phyloP scores from a whole-genome alignment of 1,140 invertebrate genomes.

The Agraylea sexmaculata region DNA sequence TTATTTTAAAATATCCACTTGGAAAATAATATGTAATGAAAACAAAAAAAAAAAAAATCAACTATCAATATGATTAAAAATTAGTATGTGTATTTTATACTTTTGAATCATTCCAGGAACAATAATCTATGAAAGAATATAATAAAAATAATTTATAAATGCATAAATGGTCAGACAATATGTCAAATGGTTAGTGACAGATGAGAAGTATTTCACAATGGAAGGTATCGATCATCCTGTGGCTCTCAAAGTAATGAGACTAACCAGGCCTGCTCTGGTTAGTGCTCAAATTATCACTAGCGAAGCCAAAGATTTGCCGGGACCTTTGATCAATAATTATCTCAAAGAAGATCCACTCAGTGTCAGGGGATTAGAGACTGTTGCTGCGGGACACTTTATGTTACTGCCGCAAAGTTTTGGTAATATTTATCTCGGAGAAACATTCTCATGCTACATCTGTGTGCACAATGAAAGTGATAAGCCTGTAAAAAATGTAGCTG shows the following conservation, averaged over 20 bases:
- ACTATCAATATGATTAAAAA: too few species aligned
- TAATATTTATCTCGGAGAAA: conserved; percentile 77
- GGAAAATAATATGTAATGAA: too few species aligned
- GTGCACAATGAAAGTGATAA: conserved; percentile 90
- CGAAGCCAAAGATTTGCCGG: conserved; percentile 74
- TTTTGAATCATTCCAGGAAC: too few species aligned
- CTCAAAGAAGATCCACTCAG: conserved; percentile 65
- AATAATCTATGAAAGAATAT: too few species aligned
- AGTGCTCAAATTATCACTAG: conserved; percentile 66
- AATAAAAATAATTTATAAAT: too few species aligned
- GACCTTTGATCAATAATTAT: conserved; percentile 63
- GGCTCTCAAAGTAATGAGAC: conserved; percentile 73
- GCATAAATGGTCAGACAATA: too few species aligned
- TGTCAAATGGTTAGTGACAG: too few species aligned
- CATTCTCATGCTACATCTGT: conserved; percentile 94
- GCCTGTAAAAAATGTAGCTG: conserved; percentile 64
- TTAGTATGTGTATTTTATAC: too few species aligned
- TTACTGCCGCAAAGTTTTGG: conserved; percentile 93
- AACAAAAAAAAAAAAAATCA: too few species aligned
- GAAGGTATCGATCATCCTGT: conserved; percentile 37
- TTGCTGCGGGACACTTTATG: conserved; percentile 78
- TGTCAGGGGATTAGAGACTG: conserved; percentile 65
- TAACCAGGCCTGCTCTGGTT: conserved; percentile 77
- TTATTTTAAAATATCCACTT: too few species aligned
- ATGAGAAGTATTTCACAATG: too few species aligned